A percentile compares a stretch with the other conserved stretches of the same genome.
phyloP scores from a whole-genome alignment of 2,888 invertebrate genomes.

The Portevinia maculata region DNA sequence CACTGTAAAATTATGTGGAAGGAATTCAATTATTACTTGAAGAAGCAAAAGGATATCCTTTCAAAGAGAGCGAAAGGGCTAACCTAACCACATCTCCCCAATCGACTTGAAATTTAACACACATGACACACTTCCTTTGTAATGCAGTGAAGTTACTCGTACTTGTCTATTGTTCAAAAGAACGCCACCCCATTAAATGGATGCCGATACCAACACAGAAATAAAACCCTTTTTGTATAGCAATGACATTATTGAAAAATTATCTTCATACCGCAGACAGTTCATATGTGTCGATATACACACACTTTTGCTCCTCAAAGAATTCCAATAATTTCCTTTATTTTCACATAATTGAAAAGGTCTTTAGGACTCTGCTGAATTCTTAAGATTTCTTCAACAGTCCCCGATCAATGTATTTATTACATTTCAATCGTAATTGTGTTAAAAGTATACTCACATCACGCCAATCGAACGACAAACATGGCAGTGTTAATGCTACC shows the following conservation, averaged over 20 bases:
- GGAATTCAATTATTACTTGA: conserved; percentile 38
- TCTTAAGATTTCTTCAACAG: conserved; percentile 16
- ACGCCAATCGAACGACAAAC: conserved; percentile 23
- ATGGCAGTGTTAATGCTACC: neutral
- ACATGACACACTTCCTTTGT: conserved; percentile 64
- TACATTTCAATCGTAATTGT: conserved; percentile 2
- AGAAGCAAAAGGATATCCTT: conserved; percentile 1
- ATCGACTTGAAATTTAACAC: conserved; percentile 57
- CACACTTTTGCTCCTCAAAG: conserved; percentile 8
- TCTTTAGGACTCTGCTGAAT: conserved; percentile 28
- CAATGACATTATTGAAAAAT: conserved; percentile 67
- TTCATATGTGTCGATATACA: conserved; percentile 16
- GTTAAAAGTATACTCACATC: neutral
- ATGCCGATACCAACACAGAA: conserved; percentile 1
- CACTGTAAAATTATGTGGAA: conserved; percentile 38
- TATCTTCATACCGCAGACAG: conserved; percentile 59
- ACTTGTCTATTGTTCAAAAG: conserved; percentile 49
- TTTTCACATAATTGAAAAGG: conserved; percentile 30
- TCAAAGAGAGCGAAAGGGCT: neutral
- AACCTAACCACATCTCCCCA: conserved; percentile 5
- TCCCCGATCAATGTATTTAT: neutral
- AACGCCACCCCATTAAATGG: conserved; percentile 4
- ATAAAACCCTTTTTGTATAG: conserved; percentile 55
- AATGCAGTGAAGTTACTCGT: conserved; percentile 48
- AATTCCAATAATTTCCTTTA: conserved; percentile 40